Evolutionary conservation across 2,797 vertebrate genomes (phyloP), one percentile per base, ranked within the genome.

Genomic region (Hipposideros larvatus): DNA sequence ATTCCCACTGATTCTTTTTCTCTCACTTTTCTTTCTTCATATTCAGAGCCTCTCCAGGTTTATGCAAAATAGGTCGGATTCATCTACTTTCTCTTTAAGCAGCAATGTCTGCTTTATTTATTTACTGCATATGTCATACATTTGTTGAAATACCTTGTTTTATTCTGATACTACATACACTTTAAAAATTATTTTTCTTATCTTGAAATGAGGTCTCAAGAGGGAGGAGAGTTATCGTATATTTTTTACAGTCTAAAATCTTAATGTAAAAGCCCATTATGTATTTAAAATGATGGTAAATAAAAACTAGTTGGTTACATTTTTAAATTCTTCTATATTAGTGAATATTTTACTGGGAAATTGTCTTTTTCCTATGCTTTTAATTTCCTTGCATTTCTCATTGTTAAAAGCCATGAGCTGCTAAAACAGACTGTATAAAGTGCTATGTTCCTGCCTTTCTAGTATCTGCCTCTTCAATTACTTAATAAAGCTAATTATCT

Each of bases 401-500:
- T 78, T 77, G 91, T 83, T 90, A 70, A 66, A 79, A 74, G 41
- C 18, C 41, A 18, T 31, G 51, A 71, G 41, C 16, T 80, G 34
- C 15, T 59, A 37, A 75, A 78, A 34, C 2, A 84, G 14, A 28
- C 3, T 82, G 70, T 16, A 71, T 55, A 51, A 41, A 83, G n/a
- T 74, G 77, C 48, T 75, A 24, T 91, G 88, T 88, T 86, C 63
- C 41, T 91, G 65, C 5, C 34, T 78, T 59, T 78, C 87, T 92
- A 78, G 24, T 91, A 66, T 86, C 70, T 91, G 59, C 28, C 73
- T 96, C 55, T 93, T 86, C 22, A 88, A 46, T 80, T 87, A 75
- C 14, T 37, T 79, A 16, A 51, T 65, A 68, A 93, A 90, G 91
- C 57, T 92, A 87, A 96, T 94, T 46, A 83, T 89, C n/a, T 91